These are phyloP conservation scores for Lepus timidus DNA, from an alignment of 2,113 vertebrate species.

Conservation along the genomic window DNA sequence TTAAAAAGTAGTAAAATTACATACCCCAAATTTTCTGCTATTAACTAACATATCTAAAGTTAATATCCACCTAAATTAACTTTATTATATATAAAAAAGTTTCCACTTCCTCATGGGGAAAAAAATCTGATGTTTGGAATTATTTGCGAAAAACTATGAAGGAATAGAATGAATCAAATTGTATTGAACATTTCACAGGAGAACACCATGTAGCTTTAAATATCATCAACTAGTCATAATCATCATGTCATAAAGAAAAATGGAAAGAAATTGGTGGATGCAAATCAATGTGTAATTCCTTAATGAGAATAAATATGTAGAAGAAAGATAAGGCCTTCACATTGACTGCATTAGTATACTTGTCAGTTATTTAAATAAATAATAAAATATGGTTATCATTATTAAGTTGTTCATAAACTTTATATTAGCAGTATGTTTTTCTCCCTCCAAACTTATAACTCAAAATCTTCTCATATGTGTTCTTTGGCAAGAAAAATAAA, in stretches of 20 bases:
- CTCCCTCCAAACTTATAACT: conserved; percentile 42
- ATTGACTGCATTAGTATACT: conserved; percentile 44
- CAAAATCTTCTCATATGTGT: not conserved
- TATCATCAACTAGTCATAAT: conserved; percentile 10
- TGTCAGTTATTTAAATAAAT: conserved; percentile 54
- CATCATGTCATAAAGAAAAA: conserved; percentile 37
- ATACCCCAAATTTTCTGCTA: conserved; percentile 46
- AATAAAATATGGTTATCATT: conserved; percentile 36
- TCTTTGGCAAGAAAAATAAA: conserved; percentile 40
- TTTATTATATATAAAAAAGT: conserved; percentile 47
- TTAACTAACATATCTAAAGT: conserved; percentile 61
- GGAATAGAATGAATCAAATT: conserved; percentile 26
- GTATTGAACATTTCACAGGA: not conserved
- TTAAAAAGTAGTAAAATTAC: conserved; percentile 43
- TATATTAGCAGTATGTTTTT: conserved; percentile 31
- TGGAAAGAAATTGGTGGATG: conserved; percentile 20
- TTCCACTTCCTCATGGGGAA: conserved; percentile 47
- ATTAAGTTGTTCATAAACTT: conserved; percentile 63
- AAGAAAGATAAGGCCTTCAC: not conserved
- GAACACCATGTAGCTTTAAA: conserved; percentile 31
- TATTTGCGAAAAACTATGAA: not conserved
- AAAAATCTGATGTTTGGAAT: conserved; percentile 7
- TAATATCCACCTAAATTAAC: conserved; percentile 44
- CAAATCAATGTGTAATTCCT: not conserved
- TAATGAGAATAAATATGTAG: conserved; percentile 56